Conservation (phyloP, 1,140 invertebrate genomes). For the Mycetomoellerius zeteki region DNA sequence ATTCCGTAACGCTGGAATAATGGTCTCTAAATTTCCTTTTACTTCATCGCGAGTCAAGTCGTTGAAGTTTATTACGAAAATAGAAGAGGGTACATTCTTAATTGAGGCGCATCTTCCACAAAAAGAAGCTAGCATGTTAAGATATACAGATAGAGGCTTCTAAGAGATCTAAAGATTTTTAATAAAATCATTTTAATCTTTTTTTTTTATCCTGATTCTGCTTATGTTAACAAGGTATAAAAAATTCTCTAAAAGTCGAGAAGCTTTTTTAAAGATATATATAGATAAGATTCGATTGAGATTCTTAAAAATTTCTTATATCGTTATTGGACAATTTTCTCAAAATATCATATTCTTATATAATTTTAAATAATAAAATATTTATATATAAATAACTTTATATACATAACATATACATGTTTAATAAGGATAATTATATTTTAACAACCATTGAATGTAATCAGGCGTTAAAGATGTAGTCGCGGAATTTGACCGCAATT, state of each 20-base stretch:
- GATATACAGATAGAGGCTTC: background rate
- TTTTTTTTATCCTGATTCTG: background rate
- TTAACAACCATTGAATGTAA: background rate
- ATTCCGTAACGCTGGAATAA: background rate
- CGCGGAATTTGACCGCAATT: slow-evolving; percentile 38
- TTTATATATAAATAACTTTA: background rate
- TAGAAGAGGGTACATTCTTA: background rate
- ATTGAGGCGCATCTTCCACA: background rate
- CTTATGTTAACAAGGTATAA: background rate
- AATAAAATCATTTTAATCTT: background rate
- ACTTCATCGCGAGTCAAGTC: background rate
- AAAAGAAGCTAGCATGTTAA: background rate
- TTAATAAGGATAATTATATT: background rate
- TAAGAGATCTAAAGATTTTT: slow-evolving; percentile 5
- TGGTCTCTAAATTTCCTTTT: slow-evolving; percentile 8
- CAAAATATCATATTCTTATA: background rate
- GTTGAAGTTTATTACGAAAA: background rate
- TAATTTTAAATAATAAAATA: slow-evolving; percentile 1
- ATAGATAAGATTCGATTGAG: background rate
- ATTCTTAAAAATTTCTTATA: background rate
- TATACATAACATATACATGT: background rate
- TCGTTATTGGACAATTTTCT: background rate
- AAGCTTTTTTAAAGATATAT: background rate
- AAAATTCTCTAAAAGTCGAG: background rate
- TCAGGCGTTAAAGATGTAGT: background rate